A percentile compares a stretch with the other conserved stretches of the same genome.
phyloP scores from a whole-genome alignment of 2,797 vertebrate species.

The Megalops cyprinoides region DNA sequence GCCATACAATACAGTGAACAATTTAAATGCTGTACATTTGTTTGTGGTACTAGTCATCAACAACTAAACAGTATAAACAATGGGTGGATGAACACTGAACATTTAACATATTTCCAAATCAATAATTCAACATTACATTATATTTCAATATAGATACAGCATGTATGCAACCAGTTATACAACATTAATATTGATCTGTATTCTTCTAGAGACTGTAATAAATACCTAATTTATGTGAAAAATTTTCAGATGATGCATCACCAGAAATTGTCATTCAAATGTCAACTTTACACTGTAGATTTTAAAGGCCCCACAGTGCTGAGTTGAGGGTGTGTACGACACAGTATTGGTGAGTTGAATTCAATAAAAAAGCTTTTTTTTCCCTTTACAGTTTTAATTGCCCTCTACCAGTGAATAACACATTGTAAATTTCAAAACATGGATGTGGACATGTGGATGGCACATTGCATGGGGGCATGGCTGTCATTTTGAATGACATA shows the following conservation, averaged over 20 bases:
- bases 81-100: neutral
- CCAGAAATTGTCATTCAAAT: no score
- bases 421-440: no score
- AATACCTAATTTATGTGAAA: neutral
- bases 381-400: neutral
- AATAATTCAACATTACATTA: neutral
- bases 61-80: slow-evolving; percentile 22
- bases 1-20: slow-evolving; percentile 9
- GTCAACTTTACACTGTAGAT: no score
- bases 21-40: neutral
- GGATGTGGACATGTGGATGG: no score
- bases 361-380: no score
- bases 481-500: slow-evolving; percentile 3
- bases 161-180: neutral
- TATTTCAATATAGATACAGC: neutral
- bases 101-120: neutral
- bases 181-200: neutral
- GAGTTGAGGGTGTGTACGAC: no score
- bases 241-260: no score
- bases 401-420: neutral
- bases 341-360: no score
- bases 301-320: no score
- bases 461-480: neutral
- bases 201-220: no score
- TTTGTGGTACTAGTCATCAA: slow-evolving; percentile 5